Conservation (phyloP, 2,797 vertebrate species). For the Sebastes nivosus region DNA sequence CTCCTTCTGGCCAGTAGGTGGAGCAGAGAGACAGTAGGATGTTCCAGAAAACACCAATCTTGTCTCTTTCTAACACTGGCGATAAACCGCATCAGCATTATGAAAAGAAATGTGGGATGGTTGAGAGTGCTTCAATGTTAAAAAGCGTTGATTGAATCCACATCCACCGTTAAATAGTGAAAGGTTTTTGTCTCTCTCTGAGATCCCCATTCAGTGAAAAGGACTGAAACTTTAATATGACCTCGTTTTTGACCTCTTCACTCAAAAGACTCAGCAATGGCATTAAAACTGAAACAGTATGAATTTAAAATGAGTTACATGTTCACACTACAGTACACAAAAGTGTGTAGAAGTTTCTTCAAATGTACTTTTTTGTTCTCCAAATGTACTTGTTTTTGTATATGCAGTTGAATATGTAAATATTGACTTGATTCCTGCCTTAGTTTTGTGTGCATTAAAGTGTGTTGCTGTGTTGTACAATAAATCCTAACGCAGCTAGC, state of each 20-base stretch:
- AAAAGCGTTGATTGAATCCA: neutral
- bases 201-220: neutral
- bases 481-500: neutral
- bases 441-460: neutral
- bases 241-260: neutral
- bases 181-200: neutral
- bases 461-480: neutral
- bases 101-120: neutral
- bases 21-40: conserved; percentile 11
- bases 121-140: neutral
- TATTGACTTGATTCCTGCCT: neutral
- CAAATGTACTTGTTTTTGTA: neutral
- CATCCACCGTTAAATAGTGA: neutral
- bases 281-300: neutral
- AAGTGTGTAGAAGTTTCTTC: neutral
- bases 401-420: neutral
- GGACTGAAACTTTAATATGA: neutral
- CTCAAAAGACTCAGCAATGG: neutral
- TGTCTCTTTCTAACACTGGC: neutral
- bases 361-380: neutral
- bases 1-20: conserved; percentile 43
- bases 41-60: neutral
- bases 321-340: neutral
- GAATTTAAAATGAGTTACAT: neutral
- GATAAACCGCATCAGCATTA: neutral